These are phyloP conservation scores for Casuarius casuarius DNA, from an alignment of 2,113 vertebrate genomes.

Conservation along the genomic window DNA sequence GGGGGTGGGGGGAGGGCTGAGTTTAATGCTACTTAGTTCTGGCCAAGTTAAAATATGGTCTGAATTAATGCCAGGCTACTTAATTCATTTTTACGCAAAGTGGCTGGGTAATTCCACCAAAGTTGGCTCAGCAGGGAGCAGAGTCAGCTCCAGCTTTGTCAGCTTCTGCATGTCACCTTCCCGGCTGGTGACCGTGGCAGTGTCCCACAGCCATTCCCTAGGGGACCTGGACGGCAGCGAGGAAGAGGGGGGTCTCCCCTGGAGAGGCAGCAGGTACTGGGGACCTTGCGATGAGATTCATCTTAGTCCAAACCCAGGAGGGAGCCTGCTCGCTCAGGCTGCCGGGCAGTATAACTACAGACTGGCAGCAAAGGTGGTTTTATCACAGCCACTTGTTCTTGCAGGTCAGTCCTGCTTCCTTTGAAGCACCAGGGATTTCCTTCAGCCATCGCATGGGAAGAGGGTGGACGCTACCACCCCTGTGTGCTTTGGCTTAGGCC, in stretches of 20 bases:
- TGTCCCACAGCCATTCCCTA: neutral
- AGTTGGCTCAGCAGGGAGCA: constrained; percentile 6
- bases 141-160: constrained; percentile 37
- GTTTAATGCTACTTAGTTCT: constrained; percentile 23
- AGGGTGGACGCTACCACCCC: neutral
- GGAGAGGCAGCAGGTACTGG: accelerated
- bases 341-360: neutral
- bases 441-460: neutral
- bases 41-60: constrained; percentile 61
- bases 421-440: neutral
- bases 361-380: neutral
- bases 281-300: accelerated
- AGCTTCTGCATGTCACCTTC: constrained; percentile 33
- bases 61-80: constrained; percentile 61
- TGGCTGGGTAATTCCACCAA: constrained; percentile 53
- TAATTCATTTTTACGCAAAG: constrained; percentile 63
- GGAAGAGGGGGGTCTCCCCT: neutral
- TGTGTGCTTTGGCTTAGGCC: neutral
- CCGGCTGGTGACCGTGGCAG: neutral
- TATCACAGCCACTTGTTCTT: neutral
- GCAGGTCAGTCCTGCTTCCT: neutral
- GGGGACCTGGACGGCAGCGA: accelerated
- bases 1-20: neutral
- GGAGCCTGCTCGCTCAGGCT: neutral
- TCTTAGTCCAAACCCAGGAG: neutral